A percentile compares a stretch with the other conserved stretches of the same genome.
Conservation (phyloP, 2,888 invertebrate genomes). For the Ellobium chinense region DNA sequence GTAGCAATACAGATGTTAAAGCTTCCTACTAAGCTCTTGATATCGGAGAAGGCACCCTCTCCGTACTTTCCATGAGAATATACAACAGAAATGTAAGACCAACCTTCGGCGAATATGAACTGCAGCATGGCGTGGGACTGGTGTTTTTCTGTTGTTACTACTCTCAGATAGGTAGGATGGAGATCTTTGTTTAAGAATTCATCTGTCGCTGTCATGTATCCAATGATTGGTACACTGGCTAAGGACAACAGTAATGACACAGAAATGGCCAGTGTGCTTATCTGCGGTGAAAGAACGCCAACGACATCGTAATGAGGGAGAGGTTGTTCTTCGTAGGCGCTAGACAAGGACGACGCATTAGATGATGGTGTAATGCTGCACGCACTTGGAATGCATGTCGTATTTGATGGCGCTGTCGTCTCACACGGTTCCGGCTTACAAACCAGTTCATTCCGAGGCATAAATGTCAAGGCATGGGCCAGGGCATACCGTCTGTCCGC, state of each 20-base stretch:
- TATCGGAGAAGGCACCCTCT: constrained; percentile 54
- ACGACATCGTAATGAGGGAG: constrained; percentile 52
- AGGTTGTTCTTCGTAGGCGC: not conserved
- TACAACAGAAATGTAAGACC: constrained; percentile 88
- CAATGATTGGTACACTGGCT: constrained; percentile 49
- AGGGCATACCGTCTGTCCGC: not conserved
- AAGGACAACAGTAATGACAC: constrained; percentile 57
- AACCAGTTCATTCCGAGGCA: too few species aligned
- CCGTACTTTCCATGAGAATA: constrained; percentile 83
- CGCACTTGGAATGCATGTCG: not conserved
- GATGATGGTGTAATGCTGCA: not conserved
- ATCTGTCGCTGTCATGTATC: constrained; percentile 60
- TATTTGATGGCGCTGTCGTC: too few species aligned
- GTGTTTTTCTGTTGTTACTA: constrained; percentile 62
- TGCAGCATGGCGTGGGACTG: constrained; percentile 59
- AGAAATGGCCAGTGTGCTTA: constrained; percentile 50
- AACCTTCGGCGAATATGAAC: constrained; percentile 80
- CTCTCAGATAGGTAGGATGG: constrained; percentile 67
- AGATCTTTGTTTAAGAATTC: constrained; percentile 56
- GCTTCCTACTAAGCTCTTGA: constrained; percentile 47
- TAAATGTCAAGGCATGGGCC: constrained; percentile 18
- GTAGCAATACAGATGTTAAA: constrained; percentile 60
- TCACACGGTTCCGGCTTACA: too few species aligned
- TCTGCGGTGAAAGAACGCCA: constrained; percentile 51
- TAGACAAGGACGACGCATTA: not conserved